These are phyloP conservation scores for Leptosomus discolor DNA, from an alignment of 2,113 vertebrate genomes.

Conservation along the genomic window DNA sequence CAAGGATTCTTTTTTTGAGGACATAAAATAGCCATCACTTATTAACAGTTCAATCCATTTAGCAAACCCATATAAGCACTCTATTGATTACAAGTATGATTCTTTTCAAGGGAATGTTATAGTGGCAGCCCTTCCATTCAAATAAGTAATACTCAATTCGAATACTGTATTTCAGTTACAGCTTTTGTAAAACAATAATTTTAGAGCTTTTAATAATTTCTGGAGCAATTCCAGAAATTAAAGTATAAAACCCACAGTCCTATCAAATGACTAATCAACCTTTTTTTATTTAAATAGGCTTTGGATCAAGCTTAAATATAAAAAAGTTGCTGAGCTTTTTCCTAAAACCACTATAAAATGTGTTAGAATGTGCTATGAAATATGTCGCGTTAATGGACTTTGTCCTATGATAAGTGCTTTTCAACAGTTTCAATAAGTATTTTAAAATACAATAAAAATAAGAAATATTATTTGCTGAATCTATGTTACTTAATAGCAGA, in stretches of 20 bases:
- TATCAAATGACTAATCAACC: background rate
- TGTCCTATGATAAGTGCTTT: background rate
- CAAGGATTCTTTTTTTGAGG: background rate
- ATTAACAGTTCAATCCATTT: background rate
- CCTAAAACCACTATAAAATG: background rate
- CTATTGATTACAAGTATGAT: background rate
- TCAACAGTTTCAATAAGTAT: background rate
- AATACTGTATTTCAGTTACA: background rate
- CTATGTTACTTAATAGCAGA: background rate
- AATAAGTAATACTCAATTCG: background rate
- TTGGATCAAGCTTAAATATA: background rate
- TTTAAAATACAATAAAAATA: background rate
- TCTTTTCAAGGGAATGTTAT: background rate
- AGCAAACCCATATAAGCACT: background rate
- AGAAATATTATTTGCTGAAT: background rate
- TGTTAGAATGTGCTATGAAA: background rate
- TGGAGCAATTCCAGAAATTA: background rate
- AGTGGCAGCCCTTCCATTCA: background rate
- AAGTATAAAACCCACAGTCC: background rate
- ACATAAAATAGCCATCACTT: background rate
- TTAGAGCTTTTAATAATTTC: background rate
- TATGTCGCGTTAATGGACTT: background rate
- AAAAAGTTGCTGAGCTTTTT: background rate
- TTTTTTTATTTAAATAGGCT: background rate
- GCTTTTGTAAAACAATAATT: background rate